These are phyloP conservation scores for Montifringilla adamsi DNA, from an alignment of 2,113 vertebrate genomes.

Conservation along the genomic window DNA sequence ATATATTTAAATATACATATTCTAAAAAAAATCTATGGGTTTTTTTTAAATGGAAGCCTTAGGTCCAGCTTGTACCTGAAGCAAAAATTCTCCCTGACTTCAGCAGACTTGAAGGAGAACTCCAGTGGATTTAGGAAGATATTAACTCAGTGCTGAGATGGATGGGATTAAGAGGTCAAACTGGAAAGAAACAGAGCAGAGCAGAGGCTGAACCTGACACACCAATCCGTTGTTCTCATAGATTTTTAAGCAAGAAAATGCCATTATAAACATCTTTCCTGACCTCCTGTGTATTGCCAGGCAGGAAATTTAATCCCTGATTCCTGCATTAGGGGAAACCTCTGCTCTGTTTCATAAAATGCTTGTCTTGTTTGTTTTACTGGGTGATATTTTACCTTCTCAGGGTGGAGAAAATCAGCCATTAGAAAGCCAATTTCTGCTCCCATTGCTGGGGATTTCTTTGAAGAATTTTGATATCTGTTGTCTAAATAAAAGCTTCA, in stretches of 20 bases:
- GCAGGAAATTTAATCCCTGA: slow-evolving; percentile 1
- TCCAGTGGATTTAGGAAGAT: slow-evolving; percentile 22
- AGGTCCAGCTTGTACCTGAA: fast-evolving
- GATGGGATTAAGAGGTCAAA: slow-evolving; percentile 43
- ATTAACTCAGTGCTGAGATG: slow-evolving; percentile 16
- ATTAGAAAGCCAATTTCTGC: neutral
- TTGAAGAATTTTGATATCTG: neutral
- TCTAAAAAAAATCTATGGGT: neutral
- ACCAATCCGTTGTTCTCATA: neutral
- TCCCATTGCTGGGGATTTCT: neutral
- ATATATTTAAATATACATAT: neutral
- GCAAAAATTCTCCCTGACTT: neutral
- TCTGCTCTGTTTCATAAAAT: neutral
- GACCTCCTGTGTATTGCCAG: slow-evolving; percentile 8
- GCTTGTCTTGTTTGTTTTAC: slow-evolving; percentile 19
- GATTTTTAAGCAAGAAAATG: slow-evolving; percentile 40
- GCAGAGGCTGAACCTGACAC: slow-evolving; percentile 1
- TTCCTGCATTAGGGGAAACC: slow-evolving; percentile 10
- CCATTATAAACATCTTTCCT: slow-evolving; percentile 30
- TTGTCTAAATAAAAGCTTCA: neutral
- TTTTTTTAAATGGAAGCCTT: neutral
- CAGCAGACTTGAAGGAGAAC: neutral
- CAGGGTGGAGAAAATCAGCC: neutral
- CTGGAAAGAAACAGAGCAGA: slow-evolving; percentile 36
- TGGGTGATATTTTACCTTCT: slow-evolving; percentile 1